Base-by-base conservation (phyloP, 2,797 vertebrate species). In the Fistularia tabacaria region DNA sequence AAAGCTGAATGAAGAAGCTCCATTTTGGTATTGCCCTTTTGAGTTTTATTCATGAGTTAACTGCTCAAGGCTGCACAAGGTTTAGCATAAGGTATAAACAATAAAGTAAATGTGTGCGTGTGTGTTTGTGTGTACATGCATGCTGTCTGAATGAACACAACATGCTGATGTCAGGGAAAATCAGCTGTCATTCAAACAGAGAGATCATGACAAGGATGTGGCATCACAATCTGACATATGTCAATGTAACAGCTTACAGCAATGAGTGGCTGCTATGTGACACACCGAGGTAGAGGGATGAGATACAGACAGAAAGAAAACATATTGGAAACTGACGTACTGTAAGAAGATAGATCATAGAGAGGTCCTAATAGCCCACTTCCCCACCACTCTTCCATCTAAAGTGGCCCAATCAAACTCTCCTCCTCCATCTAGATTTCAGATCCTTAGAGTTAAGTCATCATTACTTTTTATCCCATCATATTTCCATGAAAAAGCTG, bases 121-220 rank as follows among this genome's bases (percentile, higher is more conserved):
- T 25, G 25, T 25, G 25, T 25, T 2, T 25, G 25, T 25, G 25
- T 25, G 5, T 25, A 25, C 25, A 25, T 25, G 25, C 25, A 25
- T 25, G 25, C 25, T 25, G 44, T 66, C 10, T 56, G 43, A 41
- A 45, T 44, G 59, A 15, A 13, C 37, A 46, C 1, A 0, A 60
- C 59, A 55, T 48, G 51, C 54, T 65, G 59, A 72, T 78, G 62
- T 73, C 66, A 49, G 10, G 62, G 46, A 58, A 62, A 79, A 52
- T 48, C 64, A 70, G 67, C 80, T 77, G 77, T 83, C 82, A 82
- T 57, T 82, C 81, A 85, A 65, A 69, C 73, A 66, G 57, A 75
- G 53, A 73, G 71, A 80, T 81, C 82, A 74, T 73, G 76, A 66
- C 69, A 50, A 75, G 79, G 69, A 79, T 71, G 56, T 59, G 71